Percentiles rank a stretch among this genome's conserved stretches.
These are phyloP conservation scores for Columba janthina DNA, from an alignment of 2,113 vertebrate species.

Conservation along the genomic window DNA sequence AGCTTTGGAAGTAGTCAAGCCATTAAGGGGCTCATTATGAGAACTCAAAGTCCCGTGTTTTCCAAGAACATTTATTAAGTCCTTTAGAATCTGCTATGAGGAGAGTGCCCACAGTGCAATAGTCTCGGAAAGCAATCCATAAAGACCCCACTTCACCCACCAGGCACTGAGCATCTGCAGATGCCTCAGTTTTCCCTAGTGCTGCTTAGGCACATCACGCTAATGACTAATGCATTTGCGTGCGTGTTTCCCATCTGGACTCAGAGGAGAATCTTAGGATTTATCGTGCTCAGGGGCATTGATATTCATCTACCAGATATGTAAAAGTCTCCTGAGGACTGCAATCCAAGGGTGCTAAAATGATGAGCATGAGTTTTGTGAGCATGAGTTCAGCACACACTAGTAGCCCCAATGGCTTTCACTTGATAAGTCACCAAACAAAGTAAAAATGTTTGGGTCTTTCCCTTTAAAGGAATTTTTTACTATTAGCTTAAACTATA, in stretches of 20 bases:
- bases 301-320: background rate
- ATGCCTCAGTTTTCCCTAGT: background rate
- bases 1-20: background rate
- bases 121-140: background rate
- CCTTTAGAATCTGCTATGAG: background rate
- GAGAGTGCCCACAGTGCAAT: background rate
- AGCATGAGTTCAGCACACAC: background rate
- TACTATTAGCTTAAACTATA: background rate
- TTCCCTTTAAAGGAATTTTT: background rate
- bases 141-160: background rate
- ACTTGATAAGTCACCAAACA: background rate
- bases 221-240: background rate
- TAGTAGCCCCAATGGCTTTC: background rate
- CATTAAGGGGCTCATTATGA: background rate
- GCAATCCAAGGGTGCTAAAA: background rate
- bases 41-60: background rate
- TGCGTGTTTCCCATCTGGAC: background rate
- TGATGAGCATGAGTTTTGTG: background rate
- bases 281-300: background rate
- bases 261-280: background rate
- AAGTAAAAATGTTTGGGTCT: background rate
- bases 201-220: background rate
- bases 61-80: background rate
- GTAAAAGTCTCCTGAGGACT: background rate
- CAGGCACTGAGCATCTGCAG: accelerated